Base-by-base conservation (phyloP, 2,888 invertebrate genomes). In the Lasioglossum figueresi region DNA sequence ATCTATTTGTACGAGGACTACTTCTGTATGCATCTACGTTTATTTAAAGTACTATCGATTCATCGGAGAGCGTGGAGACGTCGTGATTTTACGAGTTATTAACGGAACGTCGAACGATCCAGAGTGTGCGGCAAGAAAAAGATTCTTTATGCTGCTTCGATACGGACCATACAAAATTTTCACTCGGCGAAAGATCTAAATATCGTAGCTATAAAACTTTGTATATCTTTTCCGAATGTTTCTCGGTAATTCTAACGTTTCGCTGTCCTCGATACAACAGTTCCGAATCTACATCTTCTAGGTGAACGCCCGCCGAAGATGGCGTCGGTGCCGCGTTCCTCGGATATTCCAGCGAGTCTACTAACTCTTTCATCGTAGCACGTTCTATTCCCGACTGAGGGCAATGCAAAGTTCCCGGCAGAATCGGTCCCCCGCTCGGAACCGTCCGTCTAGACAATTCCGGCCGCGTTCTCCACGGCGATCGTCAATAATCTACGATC, bases 401-500 rank as follows among this genome's bases (percentile, higher is more conserved):
- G 19, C 31, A 19, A 63, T 34, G 16, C 63, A 8, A 63, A 31
- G 31, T 31, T 6, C 10, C 37, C 68, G 68, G 4, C 10, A 37
- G 34, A 68, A 19, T 23, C 66, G 34, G 34, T 66, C 31, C n/a
- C n/a, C n/a, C 16, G 34, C 31, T 31, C 66, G 66, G 8, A 19
- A 34, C 19, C 34, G 19, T 19, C 34, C 31, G 66, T 34, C 34
- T 19, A 34, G 68, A 37, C 68, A 68, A 34, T 68, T 12, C 34
- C 66, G 37, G 19, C 37, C 66, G 66, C 34, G 66, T 34, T 16
- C 74, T 70, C 2, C 48, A 40, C 34, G 66, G 27, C 37, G 74
- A 56, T 40, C 81, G 75, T 59, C 43, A 27, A 76, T 76, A 68
- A 76, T 48, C 76, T n/a, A 68, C 68, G 68, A 66, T 68, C 76